Percentiles rank a stretch among this genome's conserved stretches.
phyloP scores from a whole-genome alignment of 2,888 invertebrate species.

The Tuta absoluta region DNA sequence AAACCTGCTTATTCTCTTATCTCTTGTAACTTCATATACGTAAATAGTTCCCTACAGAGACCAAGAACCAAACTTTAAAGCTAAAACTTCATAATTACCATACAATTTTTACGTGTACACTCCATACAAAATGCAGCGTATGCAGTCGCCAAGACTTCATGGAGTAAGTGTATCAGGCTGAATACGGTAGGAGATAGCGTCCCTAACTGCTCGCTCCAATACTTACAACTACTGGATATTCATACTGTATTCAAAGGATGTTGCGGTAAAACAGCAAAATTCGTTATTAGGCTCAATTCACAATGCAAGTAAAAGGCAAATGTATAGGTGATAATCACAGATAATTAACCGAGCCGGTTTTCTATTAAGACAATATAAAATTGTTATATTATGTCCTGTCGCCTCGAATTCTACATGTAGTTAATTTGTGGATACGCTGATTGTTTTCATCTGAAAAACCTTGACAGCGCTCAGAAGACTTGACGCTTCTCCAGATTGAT shows the following conservation, averaged over 20 bases:
- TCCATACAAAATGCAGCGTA: constrained; percentile 3
- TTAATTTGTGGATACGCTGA: no score
- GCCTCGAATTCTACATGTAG: no score
- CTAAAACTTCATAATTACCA: constrained; percentile 1
- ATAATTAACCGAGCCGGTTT: no score
- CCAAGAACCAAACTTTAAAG: neutral
- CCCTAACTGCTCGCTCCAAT: constrained; percentile 10
- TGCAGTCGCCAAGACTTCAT: neutral
- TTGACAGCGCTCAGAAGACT: no score
- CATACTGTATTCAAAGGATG: neutral
- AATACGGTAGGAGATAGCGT: neutral
- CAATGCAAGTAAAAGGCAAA: no score
- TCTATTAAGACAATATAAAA: no score
- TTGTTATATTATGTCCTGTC: no score
- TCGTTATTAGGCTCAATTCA: no score
- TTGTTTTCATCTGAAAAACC: no score
- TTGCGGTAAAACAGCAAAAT: neutral
- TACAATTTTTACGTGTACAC: neutral
- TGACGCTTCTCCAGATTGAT: no score
- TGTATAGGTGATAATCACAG: no score
- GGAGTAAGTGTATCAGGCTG: neutral
- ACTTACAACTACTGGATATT: constrained; percentile 10
- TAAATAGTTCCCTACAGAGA: neutral
- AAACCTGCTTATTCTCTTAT: no score
- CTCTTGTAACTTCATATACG: neutral